Base-by-base conservation (phyloP, 2,888 invertebrate genomes). In the Troides oblongomaculatus region DNA sequence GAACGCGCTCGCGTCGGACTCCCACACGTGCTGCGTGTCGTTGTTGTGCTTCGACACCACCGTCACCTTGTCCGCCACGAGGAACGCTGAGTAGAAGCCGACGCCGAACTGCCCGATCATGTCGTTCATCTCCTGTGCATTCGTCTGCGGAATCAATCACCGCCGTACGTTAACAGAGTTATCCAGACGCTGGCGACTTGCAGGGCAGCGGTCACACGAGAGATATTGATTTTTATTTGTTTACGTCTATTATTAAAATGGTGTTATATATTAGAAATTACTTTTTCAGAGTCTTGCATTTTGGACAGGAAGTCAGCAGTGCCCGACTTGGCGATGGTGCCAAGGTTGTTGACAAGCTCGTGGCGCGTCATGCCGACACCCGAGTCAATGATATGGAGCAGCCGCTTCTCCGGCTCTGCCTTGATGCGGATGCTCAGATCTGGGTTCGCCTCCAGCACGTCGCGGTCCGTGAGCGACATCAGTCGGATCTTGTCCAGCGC, bases 71-170 rank as follows among this genome's bases (percentile, higher is more conserved):
- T 99, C 98, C 43, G 99, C 99, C 70, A 99, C 99, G 85, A 98
- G 94, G 93, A 99, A 99, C 3, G 99, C 96, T 0, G 99, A 99
- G 92, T 99, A 99, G 93, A 99, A 99, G 72, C 99, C 99, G 76
- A 99, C 99, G 84, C 99, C 99, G 93, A 99, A 99, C 91, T 99
- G 99, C 6, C 99, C 99, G 90, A 99, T 99, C 95, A 99, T 97
- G 90, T 99, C 99, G 85, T 96, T 98, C 92, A 97, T 94, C 84
- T 98, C 97, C 81, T 95, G 95, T 57, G 83, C 81, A 76, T 77
- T 82, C 72, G 80, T 76, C 94, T 89, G 82, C 66, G 18, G 23
- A 46, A 1, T 23, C 50, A 46, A 1, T 23, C 30, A 60, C 60
- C 43, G 18, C 10, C 23, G 12, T 12, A 50, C 23, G 21, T 12